Evolutionary conservation across 2,888 invertebrate species (phyloP), one percentile per base, ranked within the genome.

Genomic region (Aricia artaxerxes): DNA sequence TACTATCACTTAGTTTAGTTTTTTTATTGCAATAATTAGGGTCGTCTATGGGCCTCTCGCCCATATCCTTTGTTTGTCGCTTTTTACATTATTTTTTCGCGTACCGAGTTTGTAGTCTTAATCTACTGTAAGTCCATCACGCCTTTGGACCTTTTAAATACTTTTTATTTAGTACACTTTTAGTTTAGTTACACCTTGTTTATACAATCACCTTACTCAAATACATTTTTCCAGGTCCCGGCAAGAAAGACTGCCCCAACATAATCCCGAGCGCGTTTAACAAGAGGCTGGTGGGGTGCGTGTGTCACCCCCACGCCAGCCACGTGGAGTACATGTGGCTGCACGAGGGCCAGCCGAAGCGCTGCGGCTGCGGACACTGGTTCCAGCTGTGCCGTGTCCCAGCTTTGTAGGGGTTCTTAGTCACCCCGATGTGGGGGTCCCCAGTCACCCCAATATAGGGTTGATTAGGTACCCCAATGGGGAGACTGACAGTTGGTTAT

Each of bases 211-310:
- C 16, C 1, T 57, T 57, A 4, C 61, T 24, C 4, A 64, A 64
- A 24, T 3, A 9, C 4, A 31, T 3, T 9, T 2, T 9, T 38
- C 4, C 81, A 94, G 94, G 96, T 9, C 93, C 93, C 0, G 97
- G 97, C 77, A 97, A 97, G 16, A 95, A 95, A 83, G 96, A 96
- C 77, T 90, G 95, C 53, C 97, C 97, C 0, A 97, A 96, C 84
- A 85, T 97, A 82, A 95, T 98, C 75, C 97, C 97, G n/a, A 97
- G 97, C 81, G 94, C 96, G 77, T 95, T 95, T 86, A 90, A 94
- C 64, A 94, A 95, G 82, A 95, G 97, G 69, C 89, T 97, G 73
- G 90, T 98, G 81, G 97, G 96, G 40, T 98, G 97, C 88, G 90
- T 96, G 81, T 98, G 97, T 90, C 95, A 96, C 87, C 96, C 96